Base-by-base conservation (phyloP, 2,888 invertebrate species). In the Nasonia oneida region DNA sequence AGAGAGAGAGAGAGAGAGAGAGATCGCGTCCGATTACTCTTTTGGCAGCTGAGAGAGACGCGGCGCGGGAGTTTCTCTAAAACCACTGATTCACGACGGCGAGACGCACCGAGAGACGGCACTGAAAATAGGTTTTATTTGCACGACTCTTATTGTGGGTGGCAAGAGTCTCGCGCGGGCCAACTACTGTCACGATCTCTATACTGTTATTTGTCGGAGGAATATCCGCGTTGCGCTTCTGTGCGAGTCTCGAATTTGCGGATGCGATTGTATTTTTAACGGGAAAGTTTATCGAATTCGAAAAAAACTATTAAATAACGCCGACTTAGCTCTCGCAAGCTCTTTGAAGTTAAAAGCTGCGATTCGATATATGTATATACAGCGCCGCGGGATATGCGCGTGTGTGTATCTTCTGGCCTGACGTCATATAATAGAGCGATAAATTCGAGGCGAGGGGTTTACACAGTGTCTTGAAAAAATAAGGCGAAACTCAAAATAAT, bases 81-180 rank as follows among this genome's bases (percentile, higher is more conserved):
- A 83, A 80, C 83, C 83, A 83, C 86, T 86, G 86, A 86, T 86
- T 86, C 86, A 83, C 83, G 86, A 75, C 80, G 86, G 67, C 86
- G 83, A 86, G 86, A 86, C 86, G 29, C 29, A 71, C 23, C 33
- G 33, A 57, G 71, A 29, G 71, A 23, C 29, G 29, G 29, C 39
- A 83, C 86, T 83, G 86, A 83, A 86, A 86, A 86, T 86, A 86
- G 83, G 75, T 86, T 86, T 86, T 86, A 86, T 83, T 83, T 74
- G 79, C 33, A 80, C 37, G 76, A 23, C 47, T 61, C 61, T 15
- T 42, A 18, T 42, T 61, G 64, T 29, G 61, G 61, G 10, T 10
- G 23, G 10, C 14, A 23, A 10, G 61, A 61, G 53, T 0, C 0
- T 42, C 50, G 57, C 18, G 15, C 15, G 18, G 5, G 18, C 53